Evolutionary conservation across 37 sponge, comb jelly and placozoan species (phyloP).

Genomic region (Trichoplax adhaerens): DNA sequence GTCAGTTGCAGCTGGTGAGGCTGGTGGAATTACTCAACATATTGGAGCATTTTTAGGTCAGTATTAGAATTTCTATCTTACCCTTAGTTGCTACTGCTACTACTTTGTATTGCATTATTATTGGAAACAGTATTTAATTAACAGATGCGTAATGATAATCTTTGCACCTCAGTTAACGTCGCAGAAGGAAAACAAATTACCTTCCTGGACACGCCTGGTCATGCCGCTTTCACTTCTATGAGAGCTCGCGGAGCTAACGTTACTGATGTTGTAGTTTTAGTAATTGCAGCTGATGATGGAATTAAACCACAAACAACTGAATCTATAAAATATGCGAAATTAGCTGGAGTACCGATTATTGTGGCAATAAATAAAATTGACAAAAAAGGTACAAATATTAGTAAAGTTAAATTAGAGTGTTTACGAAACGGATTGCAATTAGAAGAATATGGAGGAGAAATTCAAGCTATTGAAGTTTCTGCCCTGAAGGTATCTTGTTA

Average conservation of each 20-base stretch:
- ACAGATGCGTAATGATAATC: too few species aligned
- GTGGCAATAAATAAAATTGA: constrained; percentile 93
- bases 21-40: constrained; percentile 93
- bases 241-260: constrained; percentile 55
- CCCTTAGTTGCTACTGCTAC: too few species aligned
- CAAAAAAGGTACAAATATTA: constrained; percentile 25
- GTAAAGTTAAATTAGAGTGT: constrained; percentile 28
- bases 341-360: constrained; percentile 53
- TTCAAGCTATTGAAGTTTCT: constrained; percentile 64
- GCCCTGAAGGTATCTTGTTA: constrained; percentile 36
- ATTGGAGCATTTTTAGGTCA: constrained; percentile 88
- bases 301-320: constrained; percentile 75
- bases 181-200: constrained; percentile 27
- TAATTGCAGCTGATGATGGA: constrained; percentile 88
- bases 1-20: constrained; percentile 58
- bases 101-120: too few species aligned
- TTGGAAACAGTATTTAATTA: too few species aligned
- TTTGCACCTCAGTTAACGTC: not conserved
- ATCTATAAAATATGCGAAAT: constrained; percentile 40
- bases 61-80: not conserved
- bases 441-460: constrained; percentile 70
- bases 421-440: constrained; percentile 54
- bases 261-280: constrained; percentile 80
- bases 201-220: constrained; percentile 94
- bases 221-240: constrained; percentile 84